Base-by-base conservation (phyloP, 2,113 vertebrate species). In the Ginglymostoma cirratum region DNA sequence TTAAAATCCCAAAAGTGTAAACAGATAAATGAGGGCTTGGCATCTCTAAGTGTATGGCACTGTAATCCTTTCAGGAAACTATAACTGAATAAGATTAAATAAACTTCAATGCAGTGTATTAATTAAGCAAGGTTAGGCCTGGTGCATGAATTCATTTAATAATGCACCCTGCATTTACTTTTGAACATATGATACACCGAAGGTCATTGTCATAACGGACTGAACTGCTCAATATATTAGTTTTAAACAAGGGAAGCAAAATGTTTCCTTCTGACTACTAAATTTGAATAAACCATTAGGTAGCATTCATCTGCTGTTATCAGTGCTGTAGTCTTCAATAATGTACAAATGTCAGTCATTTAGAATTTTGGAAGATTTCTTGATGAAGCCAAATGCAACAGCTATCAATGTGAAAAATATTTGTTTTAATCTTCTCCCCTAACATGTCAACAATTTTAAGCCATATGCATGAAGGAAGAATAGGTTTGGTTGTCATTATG, bases 1-100 rank as follows among this genome's bases (percentile, higher is more conserved):
- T 95, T 72, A 17, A 72, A 95, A 76, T 70, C 94, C 94, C 94
- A 72, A 30, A 27, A 72, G 94, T 30, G 24, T 76, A 70, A 95
- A 95, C 10, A 48, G 72, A 7, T 95, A 69, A 45, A 45, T 45
- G 21, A 94, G 61, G 42, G 27, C 14, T 72, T 17, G 42, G 69
- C 42, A 95, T 17, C n/a, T 66, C 12, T 67, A 70, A 94, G 38
- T 94, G 15, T 21, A 38, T 24, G 66, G n/a, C 42, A 38, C 12
- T 70, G 19, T 34, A 34, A 93, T 5, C 67, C 94, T 95, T 42
- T 34, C 67, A 95, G 94, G 69, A 48, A 45, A 52, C 61, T 72
- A 45, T 95, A 30, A 70, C 48, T 72, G 94, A 95, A 72, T 42
- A 14, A 30, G 48, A 76, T 76, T 72, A 95, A 76, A 95, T 95